Conservation (phyloP, 2,888 invertebrate species). For the Elysia crispata region DNA sequence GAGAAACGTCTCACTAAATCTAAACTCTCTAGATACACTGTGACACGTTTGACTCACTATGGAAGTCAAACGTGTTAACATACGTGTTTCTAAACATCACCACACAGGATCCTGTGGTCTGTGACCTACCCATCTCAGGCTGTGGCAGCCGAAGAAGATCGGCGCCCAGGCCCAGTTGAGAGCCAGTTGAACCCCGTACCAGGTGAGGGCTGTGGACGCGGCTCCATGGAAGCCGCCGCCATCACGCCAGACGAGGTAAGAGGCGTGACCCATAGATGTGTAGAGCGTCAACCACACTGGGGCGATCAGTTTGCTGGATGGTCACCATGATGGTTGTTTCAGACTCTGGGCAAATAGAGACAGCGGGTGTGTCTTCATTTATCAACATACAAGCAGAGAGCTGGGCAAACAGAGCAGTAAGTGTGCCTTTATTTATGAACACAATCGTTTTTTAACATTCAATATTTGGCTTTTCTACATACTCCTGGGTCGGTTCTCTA, state of each 20-base stretch:
- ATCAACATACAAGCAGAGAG: too few relatives aligned
- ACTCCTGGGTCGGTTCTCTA: too few relatives aligned
- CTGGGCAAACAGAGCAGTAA: slow-evolving; percentile 69
- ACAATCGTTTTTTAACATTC: too few relatives aligned
- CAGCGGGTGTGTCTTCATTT: too few relatives aligned
- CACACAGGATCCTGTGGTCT: too few relatives aligned
- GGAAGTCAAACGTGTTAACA: too few relatives aligned
- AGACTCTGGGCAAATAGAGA: slow-evolving; percentile 79
- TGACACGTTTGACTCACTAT: too few relatives aligned
- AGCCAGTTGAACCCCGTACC: slow-evolving; percentile 86
- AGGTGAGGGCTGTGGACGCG: slow-evolving; percentile 83
- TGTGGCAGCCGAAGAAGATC: slow-evolving; percentile 86
- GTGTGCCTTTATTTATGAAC: too few relatives aligned
- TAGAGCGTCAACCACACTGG: slow-evolving; percentile 89
- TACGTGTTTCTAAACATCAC: too few relatives aligned
- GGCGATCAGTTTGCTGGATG: slow-evolving; percentile 88
- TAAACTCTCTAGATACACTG: too few relatives aligned
- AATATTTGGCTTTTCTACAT: too few relatives aligned
- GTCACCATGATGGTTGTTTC: slow-evolving; percentile 86
- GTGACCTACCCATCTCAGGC: slow-evolving; percentile 69
- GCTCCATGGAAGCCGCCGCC: slow-evolving; percentile 84
- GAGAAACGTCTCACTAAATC: too few relatives aligned
- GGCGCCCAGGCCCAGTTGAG: slow-evolving; percentile 93
- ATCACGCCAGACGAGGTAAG: slow-evolving; percentile 88
- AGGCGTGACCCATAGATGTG: slow-evolving; percentile 89